A percentile compares a stretch with the other conserved stretches of the same genome.
phyloP scores from a whole-genome alignment of 2,113 vertebrate species.

The Pseudopodoces humilis region DNA sequence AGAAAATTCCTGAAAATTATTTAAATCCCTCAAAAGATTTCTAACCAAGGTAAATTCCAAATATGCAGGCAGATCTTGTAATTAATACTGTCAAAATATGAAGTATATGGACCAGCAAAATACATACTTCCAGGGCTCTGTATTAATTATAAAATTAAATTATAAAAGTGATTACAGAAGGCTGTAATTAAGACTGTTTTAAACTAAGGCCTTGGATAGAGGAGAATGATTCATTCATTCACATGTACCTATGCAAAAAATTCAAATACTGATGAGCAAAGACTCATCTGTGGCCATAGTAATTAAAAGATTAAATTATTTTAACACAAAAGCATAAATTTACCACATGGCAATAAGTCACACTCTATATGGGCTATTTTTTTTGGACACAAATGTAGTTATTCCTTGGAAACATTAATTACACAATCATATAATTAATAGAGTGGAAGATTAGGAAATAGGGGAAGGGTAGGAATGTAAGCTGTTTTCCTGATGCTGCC shows the following conservation, averaged over 20 bases:
- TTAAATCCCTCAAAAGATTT: background rate
- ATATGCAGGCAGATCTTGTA: background rate
- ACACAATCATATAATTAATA: background rate
- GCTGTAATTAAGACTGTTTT: background rate
- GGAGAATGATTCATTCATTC: background rate
- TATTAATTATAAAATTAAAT: background rate
- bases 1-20: background rate
- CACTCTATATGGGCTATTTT: accelerated
- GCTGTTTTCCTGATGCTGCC: background rate
- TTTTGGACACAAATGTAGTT: background rate
- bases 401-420: background rate
- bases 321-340: background rate
- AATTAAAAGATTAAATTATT: background rate
- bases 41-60: background rate
- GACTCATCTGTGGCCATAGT: background rate
- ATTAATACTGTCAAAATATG: background rate
- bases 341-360: background rate
- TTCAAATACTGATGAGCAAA: background rate
- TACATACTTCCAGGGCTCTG: background rate
- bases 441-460: background rate
- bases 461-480: accelerated
- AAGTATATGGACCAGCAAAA: background rate
- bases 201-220: background rate
- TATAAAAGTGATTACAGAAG: background rate
- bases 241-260: background rate